Percentiles rank a stretch among this genome's conserved stretches.
Conservation (phyloP, 2,113 vertebrate species). For the Xiphorhynchus elegans region DNA sequence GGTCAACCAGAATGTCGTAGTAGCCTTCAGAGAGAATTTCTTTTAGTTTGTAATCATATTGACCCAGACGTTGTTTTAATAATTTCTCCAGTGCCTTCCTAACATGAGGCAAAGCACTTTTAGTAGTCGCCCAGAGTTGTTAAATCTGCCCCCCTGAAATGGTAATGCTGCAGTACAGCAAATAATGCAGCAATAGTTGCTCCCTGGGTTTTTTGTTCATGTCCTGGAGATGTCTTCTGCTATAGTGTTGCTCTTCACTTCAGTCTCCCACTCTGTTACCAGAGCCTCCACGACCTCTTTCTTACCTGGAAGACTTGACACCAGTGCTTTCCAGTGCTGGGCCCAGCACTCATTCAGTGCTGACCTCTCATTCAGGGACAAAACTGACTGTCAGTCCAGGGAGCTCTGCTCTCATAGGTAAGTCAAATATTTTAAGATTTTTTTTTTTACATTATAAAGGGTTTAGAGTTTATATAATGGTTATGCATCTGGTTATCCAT, state of each 20-base stretch:
- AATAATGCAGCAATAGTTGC: background rate
- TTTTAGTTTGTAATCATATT: background rate
- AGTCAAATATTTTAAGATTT: slow-evolving; percentile 44
- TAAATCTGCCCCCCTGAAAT: background rate
- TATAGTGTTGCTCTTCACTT: background rate
- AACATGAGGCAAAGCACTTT: background rate
- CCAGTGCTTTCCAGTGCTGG: slow-evolving; percentile 61
- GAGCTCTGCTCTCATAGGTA: slow-evolving; percentile 78
- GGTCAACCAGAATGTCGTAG: background rate
- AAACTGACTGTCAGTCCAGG: slow-evolving; percentile 74
- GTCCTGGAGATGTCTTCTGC: background rate
- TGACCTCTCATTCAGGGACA: slow-evolving; percentile 75
- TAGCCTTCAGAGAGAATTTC: background rate
- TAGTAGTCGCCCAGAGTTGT: background rate
- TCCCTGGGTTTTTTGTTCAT: background rate
- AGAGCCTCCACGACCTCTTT: slow-evolving; percentile 75
- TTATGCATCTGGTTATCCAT: background rate
- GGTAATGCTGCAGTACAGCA: background rate
- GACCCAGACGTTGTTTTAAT: background rate
- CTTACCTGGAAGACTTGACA: slow-evolving; percentile 71
- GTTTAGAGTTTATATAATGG: background rate
- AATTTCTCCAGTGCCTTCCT: background rate
- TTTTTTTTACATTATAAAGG: background rate
- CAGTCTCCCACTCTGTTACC: slow-evolving; percentile 17
- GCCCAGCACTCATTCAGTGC: slow-evolving; percentile 57